Conservation (phyloP, 2,113 vertebrate species). For the Ammodytes dubius region DNA sequence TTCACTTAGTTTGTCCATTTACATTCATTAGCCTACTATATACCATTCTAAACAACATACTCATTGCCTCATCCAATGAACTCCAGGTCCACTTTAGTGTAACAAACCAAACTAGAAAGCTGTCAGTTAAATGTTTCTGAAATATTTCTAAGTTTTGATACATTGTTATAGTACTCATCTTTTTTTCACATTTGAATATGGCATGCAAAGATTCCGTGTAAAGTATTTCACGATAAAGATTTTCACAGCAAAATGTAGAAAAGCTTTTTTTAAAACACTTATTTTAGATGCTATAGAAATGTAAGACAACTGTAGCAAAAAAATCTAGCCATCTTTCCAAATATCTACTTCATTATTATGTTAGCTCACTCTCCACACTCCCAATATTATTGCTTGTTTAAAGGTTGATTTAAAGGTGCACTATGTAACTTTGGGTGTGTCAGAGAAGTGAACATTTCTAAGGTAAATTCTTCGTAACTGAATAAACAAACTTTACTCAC, state of each 20-base stretch:
- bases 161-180: neutral
- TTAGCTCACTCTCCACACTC: conserved; percentile 3
- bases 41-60: conserved; percentile 39
- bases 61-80: conserved; percentile 3
- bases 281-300: neutral
- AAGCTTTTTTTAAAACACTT: neutral
- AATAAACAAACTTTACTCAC: too few relatives aligned
- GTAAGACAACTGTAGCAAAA: neutral
- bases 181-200: conserved; percentile 34
- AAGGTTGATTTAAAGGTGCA: neutral
- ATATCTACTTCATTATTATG: neutral
- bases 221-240: neutral
- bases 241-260: neutral
- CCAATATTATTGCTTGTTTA: conserved; percentile 5
- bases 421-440: too few relatives aligned
- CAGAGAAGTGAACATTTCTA: too few relatives aligned
- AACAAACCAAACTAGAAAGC: conserved; percentile 30
- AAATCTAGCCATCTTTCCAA: neutral
- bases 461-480: too few relatives aligned
- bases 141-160: neutral
- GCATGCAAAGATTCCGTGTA: conserved; percentile 38
- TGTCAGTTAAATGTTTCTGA: conserved; percentile 6
- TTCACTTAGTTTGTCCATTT: neutral
- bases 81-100: conserved; percentile 30
- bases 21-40: neutral